Conservation (phyloP, 2,113 vertebrate species). For the Cololabis saira region DNA sequence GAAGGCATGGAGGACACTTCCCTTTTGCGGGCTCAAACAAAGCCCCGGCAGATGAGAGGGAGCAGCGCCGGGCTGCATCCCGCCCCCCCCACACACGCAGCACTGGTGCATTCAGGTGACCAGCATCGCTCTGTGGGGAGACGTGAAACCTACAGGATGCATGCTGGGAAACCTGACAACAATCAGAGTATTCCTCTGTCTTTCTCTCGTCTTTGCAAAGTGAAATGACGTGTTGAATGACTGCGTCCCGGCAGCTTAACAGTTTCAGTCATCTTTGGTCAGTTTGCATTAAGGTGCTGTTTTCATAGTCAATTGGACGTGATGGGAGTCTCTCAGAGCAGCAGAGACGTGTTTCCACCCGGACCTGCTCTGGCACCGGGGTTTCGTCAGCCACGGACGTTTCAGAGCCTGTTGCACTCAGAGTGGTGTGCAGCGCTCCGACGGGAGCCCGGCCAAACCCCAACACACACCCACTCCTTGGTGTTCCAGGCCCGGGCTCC, state of each 20-base stretch:
- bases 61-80: too few species aligned
- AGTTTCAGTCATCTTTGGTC: constrained; percentile 70
- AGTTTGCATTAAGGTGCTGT: constrained; percentile 72
- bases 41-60: constrained; percentile 39
- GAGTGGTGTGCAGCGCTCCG: constrained; percentile 25
- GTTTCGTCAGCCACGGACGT: constrained; percentile 12
- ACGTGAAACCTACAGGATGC: too few species aligned
- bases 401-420: constrained; percentile 15
- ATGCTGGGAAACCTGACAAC: constrained; percentile 23
- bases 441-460: constrained; percentile 16
- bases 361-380: constrained; percentile 30
- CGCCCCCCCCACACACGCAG: constrained; percentile 6
- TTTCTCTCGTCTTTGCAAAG: neutral
- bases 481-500: constrained; percentile 48
- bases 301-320: constrained; percentile 26
- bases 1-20: constrained; percentile 45
- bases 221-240: constrained; percentile 15
- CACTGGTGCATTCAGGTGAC: constrained; percentile 38
- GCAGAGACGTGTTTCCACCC: constrained; percentile 8
- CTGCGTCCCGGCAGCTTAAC: constrained; percentile 45
- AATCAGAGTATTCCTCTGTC: constrained; percentile 10
- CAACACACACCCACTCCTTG: constrained; percentile 15
- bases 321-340: constrained; percentile 41
- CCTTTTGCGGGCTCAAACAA: constrained; percentile 38
- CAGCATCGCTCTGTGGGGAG: too few species aligned